phyloP scores from a whole-genome alignment of 2,797 vertebrate species.

The Girardinus metallicus region DNA sequence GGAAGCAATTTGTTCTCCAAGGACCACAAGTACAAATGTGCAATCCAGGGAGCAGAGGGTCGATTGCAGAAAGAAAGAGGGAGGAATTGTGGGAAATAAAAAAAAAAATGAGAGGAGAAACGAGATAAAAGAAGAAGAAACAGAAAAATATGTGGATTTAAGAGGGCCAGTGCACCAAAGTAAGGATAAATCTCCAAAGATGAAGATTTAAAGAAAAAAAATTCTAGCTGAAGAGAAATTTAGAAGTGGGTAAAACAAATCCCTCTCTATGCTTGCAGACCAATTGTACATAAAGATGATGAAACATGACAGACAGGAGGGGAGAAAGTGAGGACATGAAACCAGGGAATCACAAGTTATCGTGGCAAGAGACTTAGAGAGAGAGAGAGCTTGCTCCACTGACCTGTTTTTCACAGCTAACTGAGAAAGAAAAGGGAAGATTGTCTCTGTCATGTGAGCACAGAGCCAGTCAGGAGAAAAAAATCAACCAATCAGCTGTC shows the following conservation, averaged over 20 bases:
- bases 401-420: slow-evolving; percentile 68
- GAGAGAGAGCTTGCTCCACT: slow-evolving; percentile 54
- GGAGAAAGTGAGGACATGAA: slow-evolving; percentile 43
- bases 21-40: slow-evolving; percentile 31
- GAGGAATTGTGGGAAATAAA: background rate
- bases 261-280: background rate
- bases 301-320: slow-evolving; percentile 25
- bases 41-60: background rate
- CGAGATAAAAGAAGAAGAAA: background rate
- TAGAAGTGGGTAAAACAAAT: background rate
- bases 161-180: background rate
- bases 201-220: background rate
- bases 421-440: slow-evolving; percentile 43
- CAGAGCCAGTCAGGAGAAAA: slow-evolving; percentile 59
- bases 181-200: background rate
- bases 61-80: background rate
- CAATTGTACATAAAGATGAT: slow-evolving; percentile 4
- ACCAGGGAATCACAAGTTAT: slow-evolving; percentile 56
- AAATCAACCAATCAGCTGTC: slow-evolving; percentile 50
- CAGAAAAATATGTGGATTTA: background rate
- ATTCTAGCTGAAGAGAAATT: no score
- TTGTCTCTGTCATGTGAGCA: slow-evolving; percentile 36
- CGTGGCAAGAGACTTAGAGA: slow-evolving; percentile 32
- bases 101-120: background rate
- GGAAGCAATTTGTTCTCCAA: slow-evolving; percentile 1